A percentile compares a stretch with the other conserved stretches of the same genome.
These are phyloP conservation scores for Actenoides lindsayi DNA, from an alignment of 2,113 vertebrate species.

Conservation along the genomic window DNA sequence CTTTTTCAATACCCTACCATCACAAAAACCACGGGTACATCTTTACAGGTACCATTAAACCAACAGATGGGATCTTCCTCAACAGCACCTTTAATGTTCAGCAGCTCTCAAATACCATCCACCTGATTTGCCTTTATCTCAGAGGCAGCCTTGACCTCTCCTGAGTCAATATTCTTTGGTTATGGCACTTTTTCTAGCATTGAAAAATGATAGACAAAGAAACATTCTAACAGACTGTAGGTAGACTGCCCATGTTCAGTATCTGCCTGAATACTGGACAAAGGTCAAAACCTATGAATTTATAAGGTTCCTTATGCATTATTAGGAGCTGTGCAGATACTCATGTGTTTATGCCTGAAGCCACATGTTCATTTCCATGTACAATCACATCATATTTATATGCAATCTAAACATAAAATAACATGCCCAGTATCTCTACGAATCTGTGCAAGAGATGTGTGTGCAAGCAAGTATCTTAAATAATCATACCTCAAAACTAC, in stretches of 20 bases:
- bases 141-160: too few relatives aligned
- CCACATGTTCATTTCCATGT: neutral
- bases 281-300: neutral
- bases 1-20: too few relatives aligned
- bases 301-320: neutral
- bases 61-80: too few relatives aligned
- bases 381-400: neutral
- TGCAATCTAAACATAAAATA: neutral
- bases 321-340: neutral
- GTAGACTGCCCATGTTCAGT: neutral
- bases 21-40: too few relatives aligned
- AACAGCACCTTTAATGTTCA: too few relatives aligned
- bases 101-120: too few relatives aligned
- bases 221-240: neutral
- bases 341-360: neutral
- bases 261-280: neutral
- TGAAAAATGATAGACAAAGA: neutral
- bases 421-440: neutral
- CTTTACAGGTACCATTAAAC: too few relatives aligned
- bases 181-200: too few relatives aligned
- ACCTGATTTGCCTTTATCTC: too few relatives aligned
- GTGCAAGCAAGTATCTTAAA: neutral
- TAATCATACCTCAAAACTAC: neutral
- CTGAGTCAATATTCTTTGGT: too few relatives aligned
- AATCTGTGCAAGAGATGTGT: neutral